Percentiles rank a stretch among this genome's conserved stretches.
Evolutionary conservation across 2,888 invertebrate genomes (phyloP).

Genomic region (Proisotoma minuta): DNA sequence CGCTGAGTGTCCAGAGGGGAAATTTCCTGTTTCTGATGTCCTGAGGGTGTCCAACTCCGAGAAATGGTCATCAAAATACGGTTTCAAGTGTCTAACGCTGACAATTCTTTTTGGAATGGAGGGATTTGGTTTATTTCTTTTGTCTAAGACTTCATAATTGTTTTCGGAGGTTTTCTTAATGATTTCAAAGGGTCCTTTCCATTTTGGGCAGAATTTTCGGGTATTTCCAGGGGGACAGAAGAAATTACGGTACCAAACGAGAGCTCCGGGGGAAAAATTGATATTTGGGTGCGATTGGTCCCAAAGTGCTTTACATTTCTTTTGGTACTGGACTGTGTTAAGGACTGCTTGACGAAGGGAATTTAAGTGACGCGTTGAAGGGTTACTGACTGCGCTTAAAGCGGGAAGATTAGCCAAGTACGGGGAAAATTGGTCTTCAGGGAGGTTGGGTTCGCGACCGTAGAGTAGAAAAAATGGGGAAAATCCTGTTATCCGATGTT

Average conservation of each 20-base stretch:
- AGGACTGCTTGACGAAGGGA: neutral
- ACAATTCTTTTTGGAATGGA: neutral
- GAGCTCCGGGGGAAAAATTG: neutral
- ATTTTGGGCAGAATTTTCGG: constrained; percentile 12
- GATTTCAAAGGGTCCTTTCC: constrained; percentile 18
- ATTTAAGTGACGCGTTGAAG: neutral
- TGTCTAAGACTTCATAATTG: constrained; percentile 14
- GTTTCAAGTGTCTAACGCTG: neutral
- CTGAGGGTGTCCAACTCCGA: too few species aligned
- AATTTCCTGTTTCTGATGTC: too few species aligned
- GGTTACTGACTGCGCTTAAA: too few species aligned
- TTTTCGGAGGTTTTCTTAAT: constrained; percentile 1
- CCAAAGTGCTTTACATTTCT: neutral
- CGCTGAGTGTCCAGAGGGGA: too few species aligned
- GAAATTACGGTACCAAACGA: constrained; percentile 14
- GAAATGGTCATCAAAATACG: too few species aligned
- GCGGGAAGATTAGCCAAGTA: too few species aligned
- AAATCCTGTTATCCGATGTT: neutral
- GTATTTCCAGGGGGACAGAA: neutral
- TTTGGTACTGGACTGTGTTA: constrained; percentile 12
- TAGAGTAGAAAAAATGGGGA: neutral
- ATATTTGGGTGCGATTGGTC: constrained; percentile 12
- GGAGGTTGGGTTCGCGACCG: neutral
- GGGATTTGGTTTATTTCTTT: neutral
- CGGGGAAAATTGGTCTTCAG: neutral